These are phyloP conservation scores for Otus sunia DNA, from an alignment of 2,113 vertebrate species.

Conservation along the genomic window DNA sequence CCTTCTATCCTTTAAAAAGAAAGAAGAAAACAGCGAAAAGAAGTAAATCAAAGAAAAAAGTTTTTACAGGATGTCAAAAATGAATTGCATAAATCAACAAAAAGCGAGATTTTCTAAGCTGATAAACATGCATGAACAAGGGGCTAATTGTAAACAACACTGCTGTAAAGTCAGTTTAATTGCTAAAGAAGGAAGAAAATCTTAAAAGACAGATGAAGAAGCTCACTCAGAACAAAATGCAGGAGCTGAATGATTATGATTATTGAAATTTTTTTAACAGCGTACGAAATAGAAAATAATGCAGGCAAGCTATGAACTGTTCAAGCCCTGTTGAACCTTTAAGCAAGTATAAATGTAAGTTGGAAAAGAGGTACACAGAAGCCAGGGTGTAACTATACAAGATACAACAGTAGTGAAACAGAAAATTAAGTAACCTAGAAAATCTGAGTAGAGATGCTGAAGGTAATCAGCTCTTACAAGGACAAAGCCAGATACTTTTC, in stretches of 20 bases:
- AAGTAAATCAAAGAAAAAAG: background rate
- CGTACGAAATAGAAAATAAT: background rate
- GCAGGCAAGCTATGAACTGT: constrained; percentile 1
- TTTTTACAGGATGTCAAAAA: background rate
- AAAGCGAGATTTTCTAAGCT: background rate
- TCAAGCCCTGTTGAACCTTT: background rate
- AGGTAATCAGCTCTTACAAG: background rate
- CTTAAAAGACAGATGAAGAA: constrained; percentile 6
- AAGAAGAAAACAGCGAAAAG: background rate
- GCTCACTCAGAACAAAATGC: background rate
- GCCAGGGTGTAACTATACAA: constrained; percentile 9
- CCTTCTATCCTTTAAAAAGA: background rate
- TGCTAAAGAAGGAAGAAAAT: constrained; percentile 28
- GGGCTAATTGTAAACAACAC: constrained; percentile 37
- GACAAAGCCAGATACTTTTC: background rate
- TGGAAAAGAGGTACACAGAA: background rate
- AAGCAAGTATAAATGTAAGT: constrained; percentile 11
- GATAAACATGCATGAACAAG: constrained; percentile 3
- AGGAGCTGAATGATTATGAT: background rate
- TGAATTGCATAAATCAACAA: background rate
- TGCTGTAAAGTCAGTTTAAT: constrained; percentile 34
- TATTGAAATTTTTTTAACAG: constrained; percentile 26
- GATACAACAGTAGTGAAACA: background rate
- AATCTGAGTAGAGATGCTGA: background rate
- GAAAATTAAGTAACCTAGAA: constrained; percentile 29